Evolutionary conservation across 2,797 vertebrate genomes (phyloP).

Genomic region (Acanthis flammea): DNA sequence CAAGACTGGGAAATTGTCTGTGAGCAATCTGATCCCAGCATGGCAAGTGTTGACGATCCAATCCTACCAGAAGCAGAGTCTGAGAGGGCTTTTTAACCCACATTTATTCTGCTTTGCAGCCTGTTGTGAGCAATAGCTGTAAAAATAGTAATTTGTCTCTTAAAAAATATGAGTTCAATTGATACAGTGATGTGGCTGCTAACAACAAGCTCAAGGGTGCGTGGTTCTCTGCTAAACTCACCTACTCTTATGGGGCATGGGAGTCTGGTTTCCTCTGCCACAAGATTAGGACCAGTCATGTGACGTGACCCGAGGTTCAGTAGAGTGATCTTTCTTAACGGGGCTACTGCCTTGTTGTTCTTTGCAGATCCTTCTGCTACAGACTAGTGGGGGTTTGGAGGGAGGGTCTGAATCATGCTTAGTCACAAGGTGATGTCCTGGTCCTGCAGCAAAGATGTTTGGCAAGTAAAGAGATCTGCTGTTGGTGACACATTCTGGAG

Average conservation of each 20-base stretch:
- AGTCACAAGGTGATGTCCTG: not conserved
- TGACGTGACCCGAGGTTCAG: not conserved
- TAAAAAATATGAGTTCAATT: not conserved
- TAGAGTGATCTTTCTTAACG: not conserved
- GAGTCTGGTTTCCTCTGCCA: not conserved
- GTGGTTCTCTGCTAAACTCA: not conserved
- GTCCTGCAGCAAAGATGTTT: not conserved
- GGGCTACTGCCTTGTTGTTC: not conserved
- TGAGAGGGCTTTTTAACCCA: not conserved
- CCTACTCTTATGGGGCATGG: not conserved
- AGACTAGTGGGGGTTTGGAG: not conserved
- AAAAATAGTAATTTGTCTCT: not conserved
- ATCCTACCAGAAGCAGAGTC: not conserved
- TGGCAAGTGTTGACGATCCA: not conserved
- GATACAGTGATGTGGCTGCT: not conserved
- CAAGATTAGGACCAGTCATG: not conserved
- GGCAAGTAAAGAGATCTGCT: not conserved
- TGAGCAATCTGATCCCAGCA: not conserved
- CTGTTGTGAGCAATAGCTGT: not conserved
- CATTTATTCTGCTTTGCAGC: not conserved
- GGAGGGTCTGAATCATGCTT: not conserved
- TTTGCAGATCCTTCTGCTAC: not conserved
- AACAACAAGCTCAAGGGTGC: not conserved
- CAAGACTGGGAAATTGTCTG: not conserved
- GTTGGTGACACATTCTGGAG: not conserved